Evolutionary conservation across 92 coral and sea anemone genomes (phyloP), one percentile per base, ranked within the genome.

Genomic region (Meandrina meandrites): DNA sequence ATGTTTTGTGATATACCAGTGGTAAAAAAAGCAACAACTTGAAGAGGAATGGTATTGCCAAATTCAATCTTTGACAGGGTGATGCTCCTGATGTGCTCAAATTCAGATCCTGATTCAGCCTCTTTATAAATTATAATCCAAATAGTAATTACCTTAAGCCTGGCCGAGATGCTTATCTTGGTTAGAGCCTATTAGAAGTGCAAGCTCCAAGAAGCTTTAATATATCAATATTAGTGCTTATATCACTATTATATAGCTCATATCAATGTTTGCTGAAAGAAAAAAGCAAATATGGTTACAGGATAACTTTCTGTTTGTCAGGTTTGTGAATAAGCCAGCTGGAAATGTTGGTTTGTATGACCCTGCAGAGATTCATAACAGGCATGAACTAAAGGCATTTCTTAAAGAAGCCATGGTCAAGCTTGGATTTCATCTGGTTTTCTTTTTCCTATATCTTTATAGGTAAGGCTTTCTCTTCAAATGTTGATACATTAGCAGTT

Each of bases 341-440:
- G 99, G 99, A 19, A 95, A 97, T 73, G 86, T 95, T 78, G 99
- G 99, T 4, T 86, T 97, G 54, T 97, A 97, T 81, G 99, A 97
- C 79, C 99, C 99, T 24, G 99, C 99, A 35, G 99, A 97, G 84
- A 97, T 97, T 56, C 98, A 97, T 81, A 97, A 97, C 84, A 90
- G 99, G 47, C 93, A 94, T 88, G 97, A 93, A 74, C 88, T 97
- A 7, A 94, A 87, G 82, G 93, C 90, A 32, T 97, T 97, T 84
- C 89, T 97, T 42, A 97, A 93, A 75, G 99, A 95, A 87, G 89
- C 97, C 14, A 97, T 97, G 99, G 86, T 97, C 34, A 97, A 97
- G 79, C 88, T 97, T 64, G 99, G 98, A 56, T 95, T 95, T 83
- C 98, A 97, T 77, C 93, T 97, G 66, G 90, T 95, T 75, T 97